These are phyloP conservation scores for Amphilophus citrinellus DNA, from an alignment of 2,113 vertebrate genomes.

Conservation along the genomic window DNA sequence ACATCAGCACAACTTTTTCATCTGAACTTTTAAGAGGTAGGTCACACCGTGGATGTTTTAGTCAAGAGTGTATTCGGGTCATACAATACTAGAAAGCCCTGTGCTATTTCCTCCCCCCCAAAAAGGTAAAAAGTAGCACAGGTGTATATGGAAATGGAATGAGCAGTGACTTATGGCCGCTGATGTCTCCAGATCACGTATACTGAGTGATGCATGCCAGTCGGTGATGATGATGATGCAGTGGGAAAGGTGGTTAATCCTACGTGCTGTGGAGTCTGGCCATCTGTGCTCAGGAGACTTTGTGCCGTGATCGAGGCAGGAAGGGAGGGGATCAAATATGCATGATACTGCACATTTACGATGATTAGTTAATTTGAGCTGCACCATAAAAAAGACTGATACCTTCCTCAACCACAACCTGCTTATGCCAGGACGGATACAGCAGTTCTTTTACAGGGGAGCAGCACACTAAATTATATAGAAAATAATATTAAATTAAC, in stretches of 20 bases:
- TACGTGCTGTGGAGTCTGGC: slow-evolving; percentile 51
- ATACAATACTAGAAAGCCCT: slow-evolving; percentile 8
- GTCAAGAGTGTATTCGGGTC: slow-evolving; percentile 37
- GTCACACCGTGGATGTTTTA: slow-evolving; percentile 39
- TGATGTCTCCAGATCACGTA: slow-evolving; percentile 32
- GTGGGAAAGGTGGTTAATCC: slow-evolving; percentile 59
- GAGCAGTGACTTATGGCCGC: slow-evolving; percentile 27
- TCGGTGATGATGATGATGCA: slow-evolving; percentile 36
- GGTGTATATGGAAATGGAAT: slow-evolving; percentile 27
- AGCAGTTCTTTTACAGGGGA: background rate
- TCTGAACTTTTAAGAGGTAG: slow-evolving; percentile 38
- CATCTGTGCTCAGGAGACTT: slow-evolving; percentile 62
- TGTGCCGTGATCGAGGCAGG: slow-evolving; percentile 33
- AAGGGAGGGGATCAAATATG: slow-evolving; percentile 63
- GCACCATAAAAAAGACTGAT: slow-evolving; percentile 18
- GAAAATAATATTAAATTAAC: background rate
- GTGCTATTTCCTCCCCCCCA: background rate
- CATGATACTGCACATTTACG: slow-evolving; percentile 61
- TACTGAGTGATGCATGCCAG: slow-evolving; percentile 15
- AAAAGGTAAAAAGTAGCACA: slow-evolving; percentile 10
- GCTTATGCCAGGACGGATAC: background rate
- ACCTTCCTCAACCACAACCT: background rate
- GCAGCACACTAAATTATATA: background rate
- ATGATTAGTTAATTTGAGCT: slow-evolving; percentile 36
- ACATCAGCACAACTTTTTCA: slow-evolving; percentile 51